Evolutionary conservation across 2,113 vertebrate genomes (phyloP), one percentile per base, ranked within the genome.

Genomic region (Brachirus orientalis): DNA sequence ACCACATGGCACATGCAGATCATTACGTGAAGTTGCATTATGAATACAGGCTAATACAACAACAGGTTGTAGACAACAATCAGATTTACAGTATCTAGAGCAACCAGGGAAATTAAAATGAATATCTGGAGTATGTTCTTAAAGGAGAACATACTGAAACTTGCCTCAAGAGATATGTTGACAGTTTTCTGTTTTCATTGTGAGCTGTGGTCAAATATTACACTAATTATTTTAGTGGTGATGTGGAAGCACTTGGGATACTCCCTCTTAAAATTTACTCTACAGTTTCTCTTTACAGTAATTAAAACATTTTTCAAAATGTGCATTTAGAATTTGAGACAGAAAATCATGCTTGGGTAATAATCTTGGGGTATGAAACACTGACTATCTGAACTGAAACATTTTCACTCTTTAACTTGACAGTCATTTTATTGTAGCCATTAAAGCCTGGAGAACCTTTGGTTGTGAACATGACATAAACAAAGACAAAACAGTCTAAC

Each of bases 401-500:
- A 50, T 61, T 69, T 70, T 72, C 12, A 19, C 66, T 61, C 69
- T 51, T 87, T 54, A 67, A 74, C 69, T 72, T 80, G 72, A 77
- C 79, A 71, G 66, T 40, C 52, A n/a, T 67, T 90, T 90, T 86
- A 90, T 70, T 74, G 74, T 41, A 50, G 56, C 72, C 60, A 77
- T 80, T 88, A 85, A 86, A 87, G 51, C 47, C 36, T 33, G 45
- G 82, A 86, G 77, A 80, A 74, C 63, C 74, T 64, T 19, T 38
- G 63, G 77, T 74, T 86, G 80, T 87, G 86, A 89, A 88, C 72
- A 78, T 63, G 53, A 74, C 66, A 62, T 59, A 72, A 61, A 78
- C 65, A 75, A 70, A 77, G 52, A 58, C 51, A 70, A 58, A 58
- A 76, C 14, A 66, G 68, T 18, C 50, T 36, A 50, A 20, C 61